Base-by-base conservation (phyloP, 2,113 vertebrate genomes). In the Paracanthobrama guichenoti region DNA sequence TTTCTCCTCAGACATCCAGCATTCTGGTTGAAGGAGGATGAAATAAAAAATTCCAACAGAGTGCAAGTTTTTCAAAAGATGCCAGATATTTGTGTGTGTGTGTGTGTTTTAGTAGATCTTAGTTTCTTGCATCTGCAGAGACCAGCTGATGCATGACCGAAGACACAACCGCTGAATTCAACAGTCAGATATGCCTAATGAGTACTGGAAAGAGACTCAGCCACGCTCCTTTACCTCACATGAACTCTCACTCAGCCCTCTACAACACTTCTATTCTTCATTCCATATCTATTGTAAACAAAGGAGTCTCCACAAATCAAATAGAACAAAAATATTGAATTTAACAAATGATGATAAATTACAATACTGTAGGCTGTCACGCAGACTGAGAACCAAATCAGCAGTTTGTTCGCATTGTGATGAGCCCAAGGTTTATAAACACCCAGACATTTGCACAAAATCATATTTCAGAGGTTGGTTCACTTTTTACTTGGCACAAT, bases 81-180 rank as follows among this genome's bases (percentile, higher is more conserved):
- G 75, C 73, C 48, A 55, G 73, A 31, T 22, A 46, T 46, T 26
- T 24, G 20, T 11, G 14, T 39, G 66, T 72, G 31, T 71, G 67
- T 35, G 64, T 71, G 67, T 44, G 11, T 44, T 6, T 74, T 18
- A 4, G 71, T 48, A 75, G 72, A 31, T 75, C 7, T 53, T 42
- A 59, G 31, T 60, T 60, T 59, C 76, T n/a, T 7, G 3, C 28
- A 39, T 78, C 53, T 78, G 55, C 55, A 75, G 73, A 53, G 72
- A 74, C 6, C 72, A 74, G 46, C 72, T 74, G 72, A 75, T 75
- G 72, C 72, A 53, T 50, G 12, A 50, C 44, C 14, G 72, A 74
- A 74, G 46, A 74, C n/a, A 75, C 46, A 50, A 53, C 13, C 13
- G 46, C 44, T 5, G 24, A 50, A 28, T 75, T 75, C 46, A 48